Evolutionary conservation across 2,888 invertebrate species (phyloP).

Genomic region (Epirrhoe tristata): DNA sequence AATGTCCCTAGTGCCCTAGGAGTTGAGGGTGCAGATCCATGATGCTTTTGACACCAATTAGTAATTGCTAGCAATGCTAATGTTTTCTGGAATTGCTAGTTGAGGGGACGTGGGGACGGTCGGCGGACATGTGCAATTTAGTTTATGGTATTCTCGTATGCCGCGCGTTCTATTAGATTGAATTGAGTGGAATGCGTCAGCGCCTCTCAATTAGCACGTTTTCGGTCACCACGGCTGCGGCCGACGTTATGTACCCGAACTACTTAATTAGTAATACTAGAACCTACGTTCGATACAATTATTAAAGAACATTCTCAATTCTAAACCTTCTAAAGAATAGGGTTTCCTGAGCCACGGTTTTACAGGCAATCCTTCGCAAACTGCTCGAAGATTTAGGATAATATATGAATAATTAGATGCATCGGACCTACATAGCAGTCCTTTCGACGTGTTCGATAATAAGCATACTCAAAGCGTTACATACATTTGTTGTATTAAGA

Average conservation of each 20-base stretch:
- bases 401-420: too few relatives aligned
- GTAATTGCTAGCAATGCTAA: background rate
- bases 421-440: too few relatives aligned
- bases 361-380: too few relatives aligned
- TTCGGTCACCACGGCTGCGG: slow-evolving; percentile 7
- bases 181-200: slow-evolving; percentile 32
- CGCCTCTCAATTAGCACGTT: slow-evolving; percentile 12
- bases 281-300: background rate
- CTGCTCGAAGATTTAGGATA: too few relatives aligned
- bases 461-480: background rate
- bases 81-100: slow-evolving; percentile 6
- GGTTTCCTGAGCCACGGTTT: too few relatives aligned
- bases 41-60: background rate
- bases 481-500: background rate
- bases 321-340: too few relatives aligned
- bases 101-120: background rate
- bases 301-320: too few relatives aligned
- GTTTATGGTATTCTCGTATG: slow-evolving; percentile 6
- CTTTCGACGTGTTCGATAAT: too few relatives aligned
- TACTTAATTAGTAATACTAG: background rate
- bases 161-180: slow-evolving; percentile 6
- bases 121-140: slow-evolving; percentile 18
- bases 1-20: background rate
- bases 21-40: background rate
- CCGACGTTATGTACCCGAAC: background rate